A percentile compares a stretch with the other conserved stretches of the same genome.
Conservation (phyloP, 64 coral and sea anemone species). For the Montipora sp. region DNA sequence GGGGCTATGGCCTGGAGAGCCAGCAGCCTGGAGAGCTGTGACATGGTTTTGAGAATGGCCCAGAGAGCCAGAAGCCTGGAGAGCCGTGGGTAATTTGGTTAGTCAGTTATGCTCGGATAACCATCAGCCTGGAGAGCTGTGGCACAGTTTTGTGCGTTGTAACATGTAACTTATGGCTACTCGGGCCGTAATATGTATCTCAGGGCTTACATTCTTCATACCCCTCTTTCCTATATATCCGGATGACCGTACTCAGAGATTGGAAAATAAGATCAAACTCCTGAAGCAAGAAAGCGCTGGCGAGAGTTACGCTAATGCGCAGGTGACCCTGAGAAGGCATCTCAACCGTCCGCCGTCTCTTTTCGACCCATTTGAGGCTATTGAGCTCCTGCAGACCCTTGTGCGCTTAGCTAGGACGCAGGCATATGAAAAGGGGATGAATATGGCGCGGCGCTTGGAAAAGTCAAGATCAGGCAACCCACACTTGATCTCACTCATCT, state of each 20-base stretch:
- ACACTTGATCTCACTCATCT: too few species aligned
- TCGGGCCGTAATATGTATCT: too few species aligned
- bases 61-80: neutral
- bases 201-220: too few species aligned
- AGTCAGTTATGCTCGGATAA: too few species aligned
- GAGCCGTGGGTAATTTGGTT: too few species aligned
- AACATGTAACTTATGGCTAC: too few species aligned
- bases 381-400: slow-evolving; percentile 30
- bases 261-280: slow-evolving; percentile 14
- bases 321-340: slow-evolving; percentile 12
- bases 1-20: too few species aligned
- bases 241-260: slow-evolving; percentile 9
- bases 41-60: too few species aligned
- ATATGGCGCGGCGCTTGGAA: neutral
- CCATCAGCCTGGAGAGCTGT: too few species aligned
- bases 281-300: neutral
- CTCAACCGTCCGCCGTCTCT: neutral
- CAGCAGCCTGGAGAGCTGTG: too few species aligned
- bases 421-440: neutral
- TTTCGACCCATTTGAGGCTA: neutral
- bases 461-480: neutral
- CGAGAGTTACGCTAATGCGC: neutral
- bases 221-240: neutral
- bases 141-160: too few species aligned
- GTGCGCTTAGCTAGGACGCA: neutral